Evolutionary conservation across 2,888 invertebrate genomes (phyloP).

Genomic region (Rhaphigaster nebulosa): DNA sequence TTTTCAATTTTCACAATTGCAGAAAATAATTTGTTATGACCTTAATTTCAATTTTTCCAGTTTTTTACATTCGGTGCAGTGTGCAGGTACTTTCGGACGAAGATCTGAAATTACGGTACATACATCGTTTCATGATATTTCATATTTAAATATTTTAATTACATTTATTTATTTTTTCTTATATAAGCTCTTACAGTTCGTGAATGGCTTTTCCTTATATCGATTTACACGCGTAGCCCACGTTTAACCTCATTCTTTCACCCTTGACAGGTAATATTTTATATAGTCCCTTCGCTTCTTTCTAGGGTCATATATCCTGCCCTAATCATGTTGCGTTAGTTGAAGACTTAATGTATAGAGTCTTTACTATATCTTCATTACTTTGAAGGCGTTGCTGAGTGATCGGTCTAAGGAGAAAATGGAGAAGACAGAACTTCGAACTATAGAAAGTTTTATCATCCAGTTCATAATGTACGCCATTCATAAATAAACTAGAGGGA

Average conservation of each 20-base stretch:
- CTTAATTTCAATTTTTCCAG: no score
- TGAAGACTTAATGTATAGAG: constrained; percentile 14
- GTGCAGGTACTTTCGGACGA: not conserved
- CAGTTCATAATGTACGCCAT: no score
- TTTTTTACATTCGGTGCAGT: no score
- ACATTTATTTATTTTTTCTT: not conserved
- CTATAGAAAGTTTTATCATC: no score
- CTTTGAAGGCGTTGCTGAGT: not conserved
- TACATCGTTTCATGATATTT: no score
- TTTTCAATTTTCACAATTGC: no score
- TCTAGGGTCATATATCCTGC: not conserved
- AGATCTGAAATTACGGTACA: no score
- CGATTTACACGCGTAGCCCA: not conserved
- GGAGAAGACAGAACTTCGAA: not conserved
- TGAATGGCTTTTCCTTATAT: not conserved
- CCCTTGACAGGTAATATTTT: constrained; percentile 33
- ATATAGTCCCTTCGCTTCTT: not conserved
- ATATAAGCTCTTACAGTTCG: not conserved
- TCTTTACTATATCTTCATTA: not conserved
- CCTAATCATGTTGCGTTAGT: not conserved
- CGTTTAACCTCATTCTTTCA: constrained; percentile 30
- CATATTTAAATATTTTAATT: not conserved
- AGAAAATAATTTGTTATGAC: no score
- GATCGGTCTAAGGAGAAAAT: not conserved
- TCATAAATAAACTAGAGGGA: no score